Base-by-base conservation (phyloP, 2,888 invertebrate genomes). In the Melanotus villosus region DNA sequence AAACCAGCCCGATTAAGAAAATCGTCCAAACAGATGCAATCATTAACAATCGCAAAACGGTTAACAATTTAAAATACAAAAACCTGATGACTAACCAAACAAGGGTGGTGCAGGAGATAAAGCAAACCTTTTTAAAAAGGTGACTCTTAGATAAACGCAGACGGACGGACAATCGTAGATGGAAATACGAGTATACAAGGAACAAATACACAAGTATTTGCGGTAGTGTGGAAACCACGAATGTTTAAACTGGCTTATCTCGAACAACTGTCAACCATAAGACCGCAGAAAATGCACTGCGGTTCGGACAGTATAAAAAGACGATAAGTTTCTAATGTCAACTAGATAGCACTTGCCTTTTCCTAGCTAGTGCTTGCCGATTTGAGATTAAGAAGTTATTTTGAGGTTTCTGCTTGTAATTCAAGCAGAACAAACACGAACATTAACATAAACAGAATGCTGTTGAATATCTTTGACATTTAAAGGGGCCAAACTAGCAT, bases 181-280 rank as follows among this genome's bases (percentile, higher is more conserved):
- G 50, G 45, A 59, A 59, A 60, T 54, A n/a, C n/a, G n/a, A n/a
- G n/a, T n/a, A 65, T 59, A 60, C 65, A 65, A 60, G 66, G 57
- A 66, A 66, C 52, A 56, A 68, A 65, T n/a, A n/a, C 65, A 60
- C 47, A 56, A 54, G 68, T 62, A 57, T 69, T 69, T 69, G 65
- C 60, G 69, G 65, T 69, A 60, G 60, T 45, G 38, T 59, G 23
- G 65, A 68, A 68, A 65, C 59, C 65, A 60, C 69, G 65, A 69
- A 69, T 69, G 65, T 65, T 58, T 65, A 52, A 60, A 59, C 60
- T 56, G 52, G 16, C 65, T 69, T 69, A 69, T 69, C 69, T 69
- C 54, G 54, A 38, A 57, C 26, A 56, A 65, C 41, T 65, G 69
- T 69, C 69, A 65, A 69, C 65, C 34, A 47, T 67, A 65, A 65